Percentiles rank a stretch among this genome's conserved stretches.
Evolutionary conservation across 1,140 invertebrate species (phyloP).

Genomic region (Lordiphosa clarofinis): DNA sequence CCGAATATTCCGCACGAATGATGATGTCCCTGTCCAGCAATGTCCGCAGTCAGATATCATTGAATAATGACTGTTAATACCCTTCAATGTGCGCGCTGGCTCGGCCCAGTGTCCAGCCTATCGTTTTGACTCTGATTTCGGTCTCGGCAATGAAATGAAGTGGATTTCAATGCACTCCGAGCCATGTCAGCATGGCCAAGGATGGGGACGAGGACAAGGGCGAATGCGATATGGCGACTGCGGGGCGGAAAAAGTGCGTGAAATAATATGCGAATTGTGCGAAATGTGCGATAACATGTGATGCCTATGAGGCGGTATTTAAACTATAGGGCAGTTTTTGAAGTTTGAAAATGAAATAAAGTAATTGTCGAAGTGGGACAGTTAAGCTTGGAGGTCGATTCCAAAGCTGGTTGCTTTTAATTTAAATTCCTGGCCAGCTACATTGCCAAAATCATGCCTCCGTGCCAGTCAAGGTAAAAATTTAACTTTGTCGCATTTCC

Average conservation of each 20-base stretch:
- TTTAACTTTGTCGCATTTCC: too few relatives aligned
- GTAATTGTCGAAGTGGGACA: too few relatives aligned
- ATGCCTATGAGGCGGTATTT: not conserved
- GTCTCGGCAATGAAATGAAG: slow-evolving; percentile 59
- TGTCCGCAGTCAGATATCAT: slow-evolving; percentile 78
- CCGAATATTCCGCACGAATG: slow-evolving; percentile 68
- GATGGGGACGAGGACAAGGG: slow-evolving; percentile 13
- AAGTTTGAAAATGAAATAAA: too few relatives aligned
- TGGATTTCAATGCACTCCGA: slow-evolving; percentile 72
- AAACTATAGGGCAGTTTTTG: too few relatives aligned
- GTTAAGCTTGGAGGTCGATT: too few relatives aligned
- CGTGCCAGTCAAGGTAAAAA: too few relatives aligned
- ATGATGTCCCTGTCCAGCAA: slow-evolving; percentile 73
- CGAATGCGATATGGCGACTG: not conserved
- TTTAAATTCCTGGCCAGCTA: too few relatives aligned
- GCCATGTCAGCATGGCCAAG: slow-evolving; percentile 37
- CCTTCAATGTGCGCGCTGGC: slow-evolving; percentile 67
- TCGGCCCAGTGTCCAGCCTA: slow-evolving; percentile 3
- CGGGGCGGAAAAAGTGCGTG: slow-evolving; percentile 27
- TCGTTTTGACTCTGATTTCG: slow-evolving; percentile 24
- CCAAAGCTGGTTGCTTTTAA: too few relatives aligned
- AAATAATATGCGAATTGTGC: slow-evolving; percentile 72
- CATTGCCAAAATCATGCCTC: too few relatives aligned
- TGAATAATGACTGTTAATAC: slow-evolving; percentile 80
- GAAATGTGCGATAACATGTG: slow-evolving; percentile 50